Evolutionary conservation across 1,140 invertebrate species (phyloP), one percentile per base, ranked within the genome.

Genomic region (Ylistrum balloti): DNA sequence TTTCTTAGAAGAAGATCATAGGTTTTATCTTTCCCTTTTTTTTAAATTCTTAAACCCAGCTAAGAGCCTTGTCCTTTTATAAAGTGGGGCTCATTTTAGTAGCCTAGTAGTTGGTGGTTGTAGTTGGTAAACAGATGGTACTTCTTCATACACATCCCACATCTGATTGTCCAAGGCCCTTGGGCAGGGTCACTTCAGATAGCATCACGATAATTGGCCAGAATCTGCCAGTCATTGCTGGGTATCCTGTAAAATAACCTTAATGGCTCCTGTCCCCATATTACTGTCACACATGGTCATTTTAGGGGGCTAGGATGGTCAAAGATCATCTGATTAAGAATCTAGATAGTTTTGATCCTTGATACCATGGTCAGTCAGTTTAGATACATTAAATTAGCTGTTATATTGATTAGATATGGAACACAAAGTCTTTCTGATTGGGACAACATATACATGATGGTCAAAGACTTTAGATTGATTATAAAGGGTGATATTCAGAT

Each of bases 141-240:
- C n/a, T n/a, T n/a, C 56, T n/a, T n/a, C n/a, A n/a, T 15, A 17
- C 20, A 17, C 17, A 45, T 45, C 56, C 22, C 56, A 28, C 22
- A 74, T 28, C 5, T 74, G 22, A 74, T 74, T 74, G 56, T 74
- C 41, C 22, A 74, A 11, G 56, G 5, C 56, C 56, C 56, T n/a
- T 28, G 28, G 56, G 56, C 56, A n/a, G 9, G 56, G 56, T 74
- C 56, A 74, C 56, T 28, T 17, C 9, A 1, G 56, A 74, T 74
- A 74, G 56, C 56, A 74, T 74, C 56, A 74, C 56, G 20, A 74
- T 74, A 74, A 74, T 74, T 74, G 56, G 56, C 28, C 56, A 74
- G 17, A 74, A 74, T 74, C 56, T 74, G 56, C 56, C 56, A 74
- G 56, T 74, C 56, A 74, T 74, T 17, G 9, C n/a, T 0, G 56